A percentile compares a stretch with the other conserved stretches of the same genome.
These are phyloP conservation scores for Istiophorus platypterus DNA, from an alignment of 2,113 vertebrate species.

Conservation along the genomic window DNA sequence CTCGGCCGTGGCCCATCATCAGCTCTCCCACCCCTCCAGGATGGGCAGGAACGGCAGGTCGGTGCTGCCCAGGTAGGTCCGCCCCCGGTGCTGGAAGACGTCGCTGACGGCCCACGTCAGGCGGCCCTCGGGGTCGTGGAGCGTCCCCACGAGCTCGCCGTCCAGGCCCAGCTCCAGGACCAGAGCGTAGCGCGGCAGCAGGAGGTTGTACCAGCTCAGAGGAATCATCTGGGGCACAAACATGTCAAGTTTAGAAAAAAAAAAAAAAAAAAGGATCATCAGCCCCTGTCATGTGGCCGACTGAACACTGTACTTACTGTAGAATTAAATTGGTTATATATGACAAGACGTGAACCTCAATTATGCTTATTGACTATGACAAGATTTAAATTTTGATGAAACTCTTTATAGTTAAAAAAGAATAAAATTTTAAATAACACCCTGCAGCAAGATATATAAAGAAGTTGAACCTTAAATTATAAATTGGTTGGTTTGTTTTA, in stretches of 20 bases:
- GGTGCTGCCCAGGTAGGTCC: slow-evolving; percentile 76
- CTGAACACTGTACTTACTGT: no score
- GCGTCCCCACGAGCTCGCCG: slow-evolving; percentile 60
- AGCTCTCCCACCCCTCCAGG: slow-evolving; percentile 59
- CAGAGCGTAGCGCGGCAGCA: slow-evolving; percentile 76
- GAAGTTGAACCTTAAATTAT: no score
- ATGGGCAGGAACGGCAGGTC: slow-evolving; percentile 80
- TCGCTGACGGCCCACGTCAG: slow-evolving; percentile 79
- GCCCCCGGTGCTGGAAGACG: slow-evolving; percentile 77
- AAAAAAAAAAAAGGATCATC: no score
- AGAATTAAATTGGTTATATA: no score
- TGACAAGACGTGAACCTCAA: no score
- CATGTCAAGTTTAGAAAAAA: neutral
- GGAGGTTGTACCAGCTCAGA: slow-evolving; percentile 68
- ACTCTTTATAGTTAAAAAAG: no score
- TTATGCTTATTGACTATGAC: no score
- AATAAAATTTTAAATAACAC: no score
- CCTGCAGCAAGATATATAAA: no score
- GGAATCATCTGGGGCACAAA: slow-evolving; percentile 67
- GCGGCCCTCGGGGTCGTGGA: slow-evolving; percentile 61
- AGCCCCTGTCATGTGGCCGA: no score
- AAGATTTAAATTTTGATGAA: no score
- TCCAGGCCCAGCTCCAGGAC: slow-evolving; percentile 75
- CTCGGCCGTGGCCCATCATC: neutral
- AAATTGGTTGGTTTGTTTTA: no score